Evolutionary conservation across 2,888 invertebrate species (phyloP).

Genomic region (Galerucella nymphaeae): DNA sequence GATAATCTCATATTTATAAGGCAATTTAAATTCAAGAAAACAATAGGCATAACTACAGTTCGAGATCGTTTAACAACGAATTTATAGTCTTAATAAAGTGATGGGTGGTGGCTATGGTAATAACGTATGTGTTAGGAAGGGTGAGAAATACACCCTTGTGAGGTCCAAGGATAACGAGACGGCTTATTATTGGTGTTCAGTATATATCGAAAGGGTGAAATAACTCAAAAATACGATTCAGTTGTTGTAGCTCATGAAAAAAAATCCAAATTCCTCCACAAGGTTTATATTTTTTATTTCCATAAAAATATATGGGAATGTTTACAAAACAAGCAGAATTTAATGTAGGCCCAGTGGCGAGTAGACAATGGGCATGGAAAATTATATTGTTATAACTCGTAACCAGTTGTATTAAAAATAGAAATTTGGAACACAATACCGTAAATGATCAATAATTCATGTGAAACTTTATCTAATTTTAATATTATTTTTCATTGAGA

Average conservation of each 20-base stretch:
- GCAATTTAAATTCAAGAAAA: slow-evolving; percentile 59
- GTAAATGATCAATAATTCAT: slow-evolving; percentile 1
- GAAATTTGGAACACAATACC: slow-evolving; percentile 7
- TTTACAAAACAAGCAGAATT: slow-evolving; percentile 5
- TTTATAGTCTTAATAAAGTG: slow-evolving; percentile 56
- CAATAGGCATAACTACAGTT: slow-evolving; percentile 57
- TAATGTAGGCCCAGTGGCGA: slow-evolving; percentile 6
- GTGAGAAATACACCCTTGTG: slow-evolving; percentile 22
- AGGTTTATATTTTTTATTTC: background rate
- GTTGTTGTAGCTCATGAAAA: too few species aligned
- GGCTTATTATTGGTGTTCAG: background rate
- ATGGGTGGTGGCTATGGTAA: slow-evolving; percentile 47
- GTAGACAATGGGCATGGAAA: slow-evolving; percentile 14
- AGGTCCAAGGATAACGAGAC: slow-evolving; percentile 28
- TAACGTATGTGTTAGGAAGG: slow-evolving; percentile 28
- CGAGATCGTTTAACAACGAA: slow-evolving; percentile 57
- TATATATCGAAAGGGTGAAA: background rate
- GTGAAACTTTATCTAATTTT: background rate
- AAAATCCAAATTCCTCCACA: too few species aligned
- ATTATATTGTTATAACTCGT: slow-evolving; percentile 6
- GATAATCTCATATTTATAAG: slow-evolving; percentile 58
- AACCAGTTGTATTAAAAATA: background rate
- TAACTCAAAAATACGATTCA: background rate
- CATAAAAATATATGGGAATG: slow-evolving; percentile 1
- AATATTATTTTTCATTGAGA: background rate